These are phyloP conservation scores for Acromyrmex charruanus DNA, from an alignment of 1,140 invertebrate species.

Conservation along the genomic window DNA sequence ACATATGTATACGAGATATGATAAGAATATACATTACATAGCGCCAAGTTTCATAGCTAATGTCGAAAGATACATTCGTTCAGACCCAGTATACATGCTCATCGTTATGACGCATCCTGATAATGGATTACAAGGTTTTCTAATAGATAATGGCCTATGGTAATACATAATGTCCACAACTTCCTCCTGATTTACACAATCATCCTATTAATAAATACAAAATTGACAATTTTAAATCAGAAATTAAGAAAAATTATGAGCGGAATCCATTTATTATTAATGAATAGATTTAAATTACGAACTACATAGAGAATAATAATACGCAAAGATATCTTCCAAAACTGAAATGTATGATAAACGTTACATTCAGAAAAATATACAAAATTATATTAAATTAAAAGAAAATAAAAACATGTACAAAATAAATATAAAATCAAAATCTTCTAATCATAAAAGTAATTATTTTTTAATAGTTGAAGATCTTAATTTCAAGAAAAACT, in stretches of 20 bases:
- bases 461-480: too few species aligned
- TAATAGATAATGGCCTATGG: conserved; percentile 88
- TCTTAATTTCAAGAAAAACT: too few species aligned
- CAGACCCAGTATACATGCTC: conserved; percentile 91
- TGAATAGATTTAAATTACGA: neutral
- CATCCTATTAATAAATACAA: conserved; percentile 83
- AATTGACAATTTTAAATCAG: conserved; percentile 47
- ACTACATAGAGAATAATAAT: too few species aligned
- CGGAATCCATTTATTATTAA: conserved; percentile 35
- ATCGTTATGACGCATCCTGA: conserved; percentile 91
- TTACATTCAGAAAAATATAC: too few species aligned
- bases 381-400: too few species aligned
- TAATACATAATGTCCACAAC: conserved; percentile 89
- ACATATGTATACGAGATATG: neutral
- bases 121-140: conserved; percentile 87
- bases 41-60: conserved; percentile 91
- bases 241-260: neutral
- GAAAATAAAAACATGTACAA: too few species aligned
- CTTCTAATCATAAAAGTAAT: too few species aligned
- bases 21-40: conserved; percentile 81
- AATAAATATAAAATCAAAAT: too few species aligned
- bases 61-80: conserved; percentile 90
- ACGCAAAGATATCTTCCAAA: too few species aligned
- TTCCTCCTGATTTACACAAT: conserved; percentile 88
- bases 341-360: too few species aligned